Evolutionary conservation across 2,888 invertebrate genomes (phyloP).

Genomic region (Dendrolimus pini): DNA sequence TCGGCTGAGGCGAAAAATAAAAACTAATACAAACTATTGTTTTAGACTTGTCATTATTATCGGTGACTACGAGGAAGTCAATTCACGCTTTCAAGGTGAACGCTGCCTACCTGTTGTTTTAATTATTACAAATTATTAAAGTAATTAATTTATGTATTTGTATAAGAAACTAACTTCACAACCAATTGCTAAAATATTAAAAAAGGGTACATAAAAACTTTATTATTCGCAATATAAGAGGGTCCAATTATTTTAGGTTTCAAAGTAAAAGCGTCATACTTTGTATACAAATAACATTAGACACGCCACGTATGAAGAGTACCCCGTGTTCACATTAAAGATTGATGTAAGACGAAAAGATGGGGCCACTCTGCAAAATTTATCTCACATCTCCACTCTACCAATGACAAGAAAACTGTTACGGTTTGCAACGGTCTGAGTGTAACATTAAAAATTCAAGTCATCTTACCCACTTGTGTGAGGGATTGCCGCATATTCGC

Average conservation of each 20-base stretch:
- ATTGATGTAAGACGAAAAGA: slow-evolving; percentile 75
- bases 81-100: slow-evolving; percentile 64
- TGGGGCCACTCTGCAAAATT: slow-evolving; percentile 77
- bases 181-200: too few relatives aligned
- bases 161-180: not conserved
- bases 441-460: slow-evolving; percentile 76
- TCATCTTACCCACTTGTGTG: slow-evolving; percentile 76
- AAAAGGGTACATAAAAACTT: too few relatives aligned
- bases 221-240: too few relatives aligned
- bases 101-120: slow-evolving; percentile 33
- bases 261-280: slow-evolving; percentile 48
- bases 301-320: slow-evolving; percentile 68
- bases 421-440: slow-evolving; percentile 76
- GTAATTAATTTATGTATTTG: slow-evolving; percentile 5
- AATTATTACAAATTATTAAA: slow-evolving; percentile 22
- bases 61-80: slow-evolving; percentile 61
- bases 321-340: slow-evolving; percentile 67
- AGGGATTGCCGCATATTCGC: slow-evolving; percentile 74
- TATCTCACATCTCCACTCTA: slow-evolving; percentile 74
- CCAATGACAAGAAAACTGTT: slow-evolving; percentile 77
- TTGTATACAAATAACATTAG: slow-evolving; percentile 61
- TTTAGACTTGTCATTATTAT: slow-evolving; percentile 69
- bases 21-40: slow-evolving; percentile 72
- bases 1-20: slow-evolving; percentile 60
- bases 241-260: slow-evolving; percentile 9